These are phyloP conservation scores for Halcyon leucocephala DNA, from an alignment of 2,797 vertebrate species.

Conservation along the genomic window DNA sequence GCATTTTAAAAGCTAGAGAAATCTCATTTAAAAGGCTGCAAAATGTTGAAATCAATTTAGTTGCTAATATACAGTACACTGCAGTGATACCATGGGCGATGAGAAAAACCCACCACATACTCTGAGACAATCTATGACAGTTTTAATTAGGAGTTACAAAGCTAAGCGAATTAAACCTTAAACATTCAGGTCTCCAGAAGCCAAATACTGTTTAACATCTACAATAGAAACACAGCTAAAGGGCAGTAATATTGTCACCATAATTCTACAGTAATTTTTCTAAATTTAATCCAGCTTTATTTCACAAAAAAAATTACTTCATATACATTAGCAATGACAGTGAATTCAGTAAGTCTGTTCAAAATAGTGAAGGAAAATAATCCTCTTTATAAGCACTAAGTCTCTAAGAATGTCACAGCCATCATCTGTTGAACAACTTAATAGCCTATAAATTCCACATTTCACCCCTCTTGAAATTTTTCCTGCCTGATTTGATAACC, in stretches of 20 bases:
- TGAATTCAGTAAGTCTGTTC: neutral
- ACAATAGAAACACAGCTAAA: neutral
- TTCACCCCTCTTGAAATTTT: neutral
- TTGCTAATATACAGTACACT: neutral
- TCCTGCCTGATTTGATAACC: neutral
- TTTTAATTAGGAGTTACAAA: neutral
- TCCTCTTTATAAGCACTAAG: neutral
- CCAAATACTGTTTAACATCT: neutral
- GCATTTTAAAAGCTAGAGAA: neutral
- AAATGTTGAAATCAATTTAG: neutral
- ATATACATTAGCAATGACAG: neutral
- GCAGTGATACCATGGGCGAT: neutral
- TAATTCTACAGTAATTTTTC: neutral
- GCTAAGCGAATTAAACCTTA: neutral
- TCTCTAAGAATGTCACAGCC: neutral
- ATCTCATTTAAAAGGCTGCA: neutral
- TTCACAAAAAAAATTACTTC: neutral
- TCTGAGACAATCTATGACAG: neutral
- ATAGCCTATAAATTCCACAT: neutral
- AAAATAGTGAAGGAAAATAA: neutral
- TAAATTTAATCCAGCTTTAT: neutral
- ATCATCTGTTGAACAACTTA: neutral
- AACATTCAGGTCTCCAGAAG: neutral
- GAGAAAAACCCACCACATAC: neutral
- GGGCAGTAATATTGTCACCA: neutral